Conservation (phyloP, 2,797 vertebrate genomes). For the Sebastes aleutianus region DNA sequence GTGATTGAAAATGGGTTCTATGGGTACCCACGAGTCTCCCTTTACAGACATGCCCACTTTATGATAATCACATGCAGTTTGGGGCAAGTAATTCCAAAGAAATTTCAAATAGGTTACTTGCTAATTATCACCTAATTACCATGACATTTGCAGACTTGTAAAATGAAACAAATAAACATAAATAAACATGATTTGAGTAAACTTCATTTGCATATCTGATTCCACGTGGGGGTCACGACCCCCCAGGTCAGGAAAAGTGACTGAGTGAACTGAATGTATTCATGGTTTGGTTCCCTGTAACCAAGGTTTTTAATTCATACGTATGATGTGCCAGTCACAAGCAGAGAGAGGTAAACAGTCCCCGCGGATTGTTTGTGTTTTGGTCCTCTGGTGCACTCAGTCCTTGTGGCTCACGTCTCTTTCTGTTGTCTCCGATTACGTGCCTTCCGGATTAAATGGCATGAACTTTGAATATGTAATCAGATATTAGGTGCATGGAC, state of each 20-base stretch:
- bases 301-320: background rate
- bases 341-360: background rate
- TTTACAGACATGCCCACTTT: too few species aligned
- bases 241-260: background rate
- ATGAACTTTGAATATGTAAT: constrained; percentile 49
- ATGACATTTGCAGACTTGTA: too few species aligned
- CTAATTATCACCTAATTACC: too few species aligned
- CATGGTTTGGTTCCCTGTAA: background rate
- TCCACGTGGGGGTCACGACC: background rate
- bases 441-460: constrained; percentile 21
- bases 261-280: background rate
- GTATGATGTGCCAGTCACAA: background rate
- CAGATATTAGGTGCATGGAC: background rate
- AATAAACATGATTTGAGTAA: background rate
- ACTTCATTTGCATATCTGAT: background rate
- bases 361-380: background rate
- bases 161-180: background rate
- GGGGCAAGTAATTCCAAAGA: too few species aligned
- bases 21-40: too few species aligned
- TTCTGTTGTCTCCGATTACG: constrained; percentile 1
- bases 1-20: too few species aligned
- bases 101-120: too few species aligned
- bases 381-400: background rate
- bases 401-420: background rate
- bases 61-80: too few species aligned